Conservation (phyloP, 2,113 vertebrate species). For the Malaclemys terrapin region DNA sequence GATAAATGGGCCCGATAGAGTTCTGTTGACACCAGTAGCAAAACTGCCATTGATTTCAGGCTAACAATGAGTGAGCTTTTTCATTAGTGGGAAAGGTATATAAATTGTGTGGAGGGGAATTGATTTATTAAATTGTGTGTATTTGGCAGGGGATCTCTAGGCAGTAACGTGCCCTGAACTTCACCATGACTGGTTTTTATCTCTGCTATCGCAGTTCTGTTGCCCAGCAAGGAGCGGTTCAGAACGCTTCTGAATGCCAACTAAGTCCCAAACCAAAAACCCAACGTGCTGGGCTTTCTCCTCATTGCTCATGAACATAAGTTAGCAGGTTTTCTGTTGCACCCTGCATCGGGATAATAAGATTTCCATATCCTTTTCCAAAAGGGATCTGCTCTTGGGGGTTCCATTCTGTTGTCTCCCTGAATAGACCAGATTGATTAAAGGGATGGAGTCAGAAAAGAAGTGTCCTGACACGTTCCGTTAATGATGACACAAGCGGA, state of each 20-base stretch:
- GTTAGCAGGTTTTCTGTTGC: neutral
- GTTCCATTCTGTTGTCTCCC: neutral
- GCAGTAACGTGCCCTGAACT: neutral
- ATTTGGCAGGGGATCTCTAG: neutral
- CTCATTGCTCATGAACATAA: neutral
- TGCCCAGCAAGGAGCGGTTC: neutral
- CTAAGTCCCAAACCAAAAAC: neutral
- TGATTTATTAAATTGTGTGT: neutral
- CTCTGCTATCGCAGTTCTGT: neutral
- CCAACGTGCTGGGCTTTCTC: neutral
- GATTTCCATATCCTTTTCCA: neutral
- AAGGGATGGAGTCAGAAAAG: neutral
- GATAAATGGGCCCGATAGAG: neutral
- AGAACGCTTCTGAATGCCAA: neutral
- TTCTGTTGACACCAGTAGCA: neutral
- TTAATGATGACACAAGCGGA: neutral
- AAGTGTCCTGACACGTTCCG: neutral
- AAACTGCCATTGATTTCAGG: neutral
- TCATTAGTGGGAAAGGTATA: neutral
- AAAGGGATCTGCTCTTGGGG: neutral
- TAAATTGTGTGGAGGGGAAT: neutral
- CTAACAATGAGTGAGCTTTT: neutral
- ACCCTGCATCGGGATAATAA: neutral
- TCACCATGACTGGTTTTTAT: neutral
- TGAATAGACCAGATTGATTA: neutral